Percentiles rank a stretch among this genome's conserved stretches.
phyloP scores from a whole-genome alignment of 2,797 vertebrate species.

The Sebastes steindachneri region DNA sequence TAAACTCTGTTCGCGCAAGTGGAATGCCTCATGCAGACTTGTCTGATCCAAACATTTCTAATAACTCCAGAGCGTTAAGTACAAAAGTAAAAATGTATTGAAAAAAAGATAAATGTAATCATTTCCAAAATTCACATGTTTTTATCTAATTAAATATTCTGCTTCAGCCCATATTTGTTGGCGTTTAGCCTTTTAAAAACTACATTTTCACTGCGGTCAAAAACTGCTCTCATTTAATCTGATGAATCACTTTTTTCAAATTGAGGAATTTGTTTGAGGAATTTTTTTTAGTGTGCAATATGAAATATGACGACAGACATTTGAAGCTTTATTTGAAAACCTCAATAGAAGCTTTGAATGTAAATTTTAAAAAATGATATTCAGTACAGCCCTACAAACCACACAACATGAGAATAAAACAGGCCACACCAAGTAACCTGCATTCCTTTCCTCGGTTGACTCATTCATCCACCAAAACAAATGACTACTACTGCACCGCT shows the following conservation, averaged over 20 bases:
- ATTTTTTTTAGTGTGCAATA: background rate
- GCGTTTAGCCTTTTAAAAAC: background rate
- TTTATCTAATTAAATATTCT: background rate
- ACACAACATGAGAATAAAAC: background rate
- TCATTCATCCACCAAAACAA: background rate
- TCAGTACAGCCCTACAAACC: background rate
- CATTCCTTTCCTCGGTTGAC: background rate
- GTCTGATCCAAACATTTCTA: too few relatives aligned
- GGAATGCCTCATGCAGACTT: too few relatives aligned
- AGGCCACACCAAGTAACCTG: background rate
- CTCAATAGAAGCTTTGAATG: background rate
- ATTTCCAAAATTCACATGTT: background rate
- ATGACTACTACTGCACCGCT: background rate
- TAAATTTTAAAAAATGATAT: background rate
- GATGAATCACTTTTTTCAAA: background rate
- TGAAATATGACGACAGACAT: background rate
- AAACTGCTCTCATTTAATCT: background rate
- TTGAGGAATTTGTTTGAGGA: background rate
- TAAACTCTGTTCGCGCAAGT: too few relatives aligned
- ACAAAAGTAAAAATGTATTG: too few relatives aligned
- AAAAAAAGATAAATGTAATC: background rate
- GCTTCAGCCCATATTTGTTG: background rate
- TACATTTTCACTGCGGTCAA: too few relatives aligned
- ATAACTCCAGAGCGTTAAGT: too few relatives aligned
- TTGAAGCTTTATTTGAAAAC: background rate